phyloP scores from a whole-genome alignment of 1,140 invertebrate species.

The Trichoplusia ni region DNA sequence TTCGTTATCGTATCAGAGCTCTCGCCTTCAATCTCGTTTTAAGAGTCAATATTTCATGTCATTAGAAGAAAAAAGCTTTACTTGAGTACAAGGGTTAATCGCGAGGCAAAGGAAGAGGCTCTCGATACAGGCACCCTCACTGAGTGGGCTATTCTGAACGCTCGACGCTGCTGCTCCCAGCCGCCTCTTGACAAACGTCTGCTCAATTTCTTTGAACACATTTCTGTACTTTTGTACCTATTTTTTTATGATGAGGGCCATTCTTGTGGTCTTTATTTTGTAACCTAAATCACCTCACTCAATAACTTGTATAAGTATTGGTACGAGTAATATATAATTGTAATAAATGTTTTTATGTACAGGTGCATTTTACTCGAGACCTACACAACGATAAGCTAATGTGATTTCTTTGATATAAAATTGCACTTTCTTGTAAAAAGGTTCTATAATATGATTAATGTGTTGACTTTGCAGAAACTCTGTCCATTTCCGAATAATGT shows the following conservation, averaged over 20 bases:
- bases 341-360: no score
- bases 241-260: neutral
- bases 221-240: neutral
- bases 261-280: no score
- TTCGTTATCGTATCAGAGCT: neutral
- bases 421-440: no score
- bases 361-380: no score
- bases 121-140: conserved; percentile 30
- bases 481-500: no score
- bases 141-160: neutral
- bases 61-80: neutral
- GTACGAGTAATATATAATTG: no score
- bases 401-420: no score
- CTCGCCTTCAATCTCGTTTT: neutral
- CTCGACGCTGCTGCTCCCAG: conserved; percentile 17
- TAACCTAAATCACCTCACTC: no score
- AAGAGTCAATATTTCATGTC: neutral
- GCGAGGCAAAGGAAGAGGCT: conserved; percentile 24
- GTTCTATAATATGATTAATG: no score
- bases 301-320: no score
- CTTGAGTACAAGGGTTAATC: neutral
- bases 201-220: conserved; percentile 20
- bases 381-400: no score
- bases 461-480: no score
- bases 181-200: conserved; percentile 5